Base-by-base conservation (phyloP, 2,113 vertebrate genomes). In the Bos javanicus region DNA sequence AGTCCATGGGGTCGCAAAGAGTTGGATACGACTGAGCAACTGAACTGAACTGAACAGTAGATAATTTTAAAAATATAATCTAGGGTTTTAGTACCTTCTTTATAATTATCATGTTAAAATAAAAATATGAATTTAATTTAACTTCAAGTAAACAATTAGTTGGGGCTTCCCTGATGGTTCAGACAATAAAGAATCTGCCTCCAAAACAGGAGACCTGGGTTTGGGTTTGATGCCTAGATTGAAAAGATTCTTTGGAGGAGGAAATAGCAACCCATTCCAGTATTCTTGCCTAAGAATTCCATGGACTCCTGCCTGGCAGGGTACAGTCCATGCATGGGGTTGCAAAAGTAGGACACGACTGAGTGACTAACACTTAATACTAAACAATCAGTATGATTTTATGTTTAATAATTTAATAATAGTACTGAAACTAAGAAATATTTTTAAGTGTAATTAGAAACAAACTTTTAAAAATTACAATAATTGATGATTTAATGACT, bases 401-500 rank as follows among this genome's bases (percentile, higher is more conserved):
- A 91, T 15, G 74, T 85, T 96, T 94, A 64, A 76, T 21, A 76
- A 78, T 83, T 56, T 83, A 83, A 67, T 23, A 87, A 25, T 46
- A 80, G 85, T 46, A 67, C 19, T 46, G 54, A 84, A 21, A 57
- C 11, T 39, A 46, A 36, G 30, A 30, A 71, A 43, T 2, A 36
- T 36, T 81, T 50, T 36, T 5, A 56, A 92, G 87, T 91, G 11
- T 71, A 88, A 82, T 87, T 92, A 94, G 76, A 95, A 95, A 26
- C 5, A 95, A 90, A 54, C 10, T 76, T 91, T 84, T 84, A 59
- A 6, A 59, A 86, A 56, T 92, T 16, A 43, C 25, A 48, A 82
- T 87, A 95, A 98, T 80, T 89, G 50, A 94, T 89, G 82, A 87
- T 67, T 97, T 93, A 54, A 64, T 91, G 43, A 84, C 30, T 80